Conservation (phyloP, 1,140 invertebrate genomes). For the Dendrolimus punctatus region DNA sequence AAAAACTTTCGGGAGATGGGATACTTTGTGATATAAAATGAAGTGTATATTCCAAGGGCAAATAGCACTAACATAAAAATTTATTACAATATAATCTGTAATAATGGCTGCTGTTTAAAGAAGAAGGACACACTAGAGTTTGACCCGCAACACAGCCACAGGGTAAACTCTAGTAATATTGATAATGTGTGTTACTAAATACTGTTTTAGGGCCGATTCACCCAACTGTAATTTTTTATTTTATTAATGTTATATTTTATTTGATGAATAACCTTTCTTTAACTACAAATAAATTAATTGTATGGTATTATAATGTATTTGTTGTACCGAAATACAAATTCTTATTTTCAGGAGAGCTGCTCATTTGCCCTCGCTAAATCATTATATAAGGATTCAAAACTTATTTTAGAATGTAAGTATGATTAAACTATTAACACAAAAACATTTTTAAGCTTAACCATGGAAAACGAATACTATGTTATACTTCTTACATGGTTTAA, state of each 20-base stretch:
- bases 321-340: not conserved
- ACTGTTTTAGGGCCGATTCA: too few relatives aligned
- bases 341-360: conserved; percentile 46
- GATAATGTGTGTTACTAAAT: too few relatives aligned
- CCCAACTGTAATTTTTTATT: not conserved
- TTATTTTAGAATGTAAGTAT: conserved; percentile 55
- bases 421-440: not conserved
- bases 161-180: too few relatives aligned
- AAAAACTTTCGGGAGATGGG: too few relatives aligned
- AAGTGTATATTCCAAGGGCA: too few relatives aligned
- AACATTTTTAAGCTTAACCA: not conserved
- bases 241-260: not conserved
- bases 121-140: too few relatives aligned
- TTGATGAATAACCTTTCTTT: not conserved
- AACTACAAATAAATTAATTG: conserved; percentile 1
- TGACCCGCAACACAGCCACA: too few relatives aligned
- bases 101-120: too few relatives aligned
- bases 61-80: too few relatives aligned
- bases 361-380: conserved; percentile 55
- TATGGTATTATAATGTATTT: not conserved
- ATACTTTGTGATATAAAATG: too few relatives aligned
- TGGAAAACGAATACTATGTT: not conserved
- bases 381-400: conserved; percentile 52
- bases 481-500: too few relatives aligned
- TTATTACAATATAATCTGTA: too few relatives aligned